These are phyloP conservation scores for Hypsibius dujardini DNA, from an alignment of 1,140 invertebrate genomes.

Conservation along the genomic window DNA sequence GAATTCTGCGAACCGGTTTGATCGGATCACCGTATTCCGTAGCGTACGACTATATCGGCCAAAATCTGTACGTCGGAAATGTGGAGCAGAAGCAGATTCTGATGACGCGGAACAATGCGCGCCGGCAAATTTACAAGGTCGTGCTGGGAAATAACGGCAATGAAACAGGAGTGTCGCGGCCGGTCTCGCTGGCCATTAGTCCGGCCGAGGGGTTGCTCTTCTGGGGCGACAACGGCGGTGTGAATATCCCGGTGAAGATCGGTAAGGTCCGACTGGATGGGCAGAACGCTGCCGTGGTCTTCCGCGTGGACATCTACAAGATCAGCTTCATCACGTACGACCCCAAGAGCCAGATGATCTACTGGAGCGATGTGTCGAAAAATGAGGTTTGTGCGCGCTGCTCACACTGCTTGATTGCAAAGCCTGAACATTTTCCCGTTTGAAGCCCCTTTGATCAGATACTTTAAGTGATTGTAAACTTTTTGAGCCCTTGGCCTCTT, in stretches of 20 bases:
- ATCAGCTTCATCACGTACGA: conserved; percentile 27
- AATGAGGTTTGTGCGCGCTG: no score
- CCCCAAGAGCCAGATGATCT: conserved; percentile 26
- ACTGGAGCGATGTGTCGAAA: conserved; percentile 31
- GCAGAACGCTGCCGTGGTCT: conserved; percentile 45
- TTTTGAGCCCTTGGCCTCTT: no score
- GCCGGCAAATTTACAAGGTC: conserved; percentile 47
- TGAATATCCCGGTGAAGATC: conserved; percentile 72
- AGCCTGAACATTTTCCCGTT: no score
- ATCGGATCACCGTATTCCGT: conserved; percentile 74
- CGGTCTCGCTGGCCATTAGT: conserved; percentile 69
- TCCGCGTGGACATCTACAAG: conserved; percentile 43
- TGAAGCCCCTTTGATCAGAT: no score
- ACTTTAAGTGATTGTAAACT: no score
- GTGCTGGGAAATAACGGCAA: conserved; percentile 78
- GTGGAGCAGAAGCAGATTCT: conserved; percentile 15
- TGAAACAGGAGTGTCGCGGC: conserved; percentile 62
- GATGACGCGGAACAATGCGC: not conserved
- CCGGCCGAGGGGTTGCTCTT: conserved; percentile 72
- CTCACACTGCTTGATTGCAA: no score
- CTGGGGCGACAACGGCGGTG: conserved; percentile 87
- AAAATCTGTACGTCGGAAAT: conserved; percentile 86
- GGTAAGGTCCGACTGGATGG: conserved; percentile 87
- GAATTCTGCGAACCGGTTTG: conserved; percentile 58
- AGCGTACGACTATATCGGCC: conserved; percentile 85